Conservation (phyloP, 1,140 invertebrate species). For the Leucophenga varia region DNA sequence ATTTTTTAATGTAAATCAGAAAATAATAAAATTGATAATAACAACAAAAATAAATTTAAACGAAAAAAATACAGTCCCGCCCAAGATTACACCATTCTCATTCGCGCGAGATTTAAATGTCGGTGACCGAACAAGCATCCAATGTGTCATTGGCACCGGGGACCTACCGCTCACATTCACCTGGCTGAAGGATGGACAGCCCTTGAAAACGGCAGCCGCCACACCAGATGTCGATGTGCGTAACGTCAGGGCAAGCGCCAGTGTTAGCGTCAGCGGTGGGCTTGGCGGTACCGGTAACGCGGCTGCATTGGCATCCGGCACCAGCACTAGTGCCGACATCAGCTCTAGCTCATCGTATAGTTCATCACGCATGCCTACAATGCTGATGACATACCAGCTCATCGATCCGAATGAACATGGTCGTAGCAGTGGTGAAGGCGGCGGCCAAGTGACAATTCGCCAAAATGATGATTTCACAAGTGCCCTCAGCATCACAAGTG, state of each 20-base stretch:
- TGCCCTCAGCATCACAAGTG: conserved; percentile 65
- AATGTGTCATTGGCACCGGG: conserved; percentile 70
- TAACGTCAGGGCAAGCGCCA: conserved; percentile 9
- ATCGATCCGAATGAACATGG: conserved; percentile 32
- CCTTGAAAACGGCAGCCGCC: conserved; percentile 31
- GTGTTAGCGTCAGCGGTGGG: conserved; percentile 35
- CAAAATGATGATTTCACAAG: conserved; percentile 68
- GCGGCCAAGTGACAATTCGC: conserved; percentile 61
- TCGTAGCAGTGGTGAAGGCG: conserved; percentile 47
- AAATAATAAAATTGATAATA: conserved; percentile 31
- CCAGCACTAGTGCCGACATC: conserved; percentile 15
- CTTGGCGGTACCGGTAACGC: conserved; percentile 40
- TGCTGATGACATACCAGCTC: conserved; percentile 12
- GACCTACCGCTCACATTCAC: conserved; percentile 68
- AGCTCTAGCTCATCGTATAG: conserved; percentile 13
- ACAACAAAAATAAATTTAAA: too few relatives aligned
- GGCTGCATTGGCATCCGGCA: conserved; percentile 24
- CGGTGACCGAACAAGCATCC: conserved; percentile 69
- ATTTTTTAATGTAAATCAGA: too few relatives aligned
- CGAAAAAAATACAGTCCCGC: conserved; percentile 69
- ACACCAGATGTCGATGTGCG: neutral
- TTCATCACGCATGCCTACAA: conserved; percentile 7
- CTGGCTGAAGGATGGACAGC: conserved; percentile 70
- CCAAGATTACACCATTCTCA: conserved; percentile 67
- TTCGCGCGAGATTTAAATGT: conserved; percentile 69